phyloP scores from a whole-genome alignment of 2,888 invertebrate species.

The Aphidius colemani region DNA sequence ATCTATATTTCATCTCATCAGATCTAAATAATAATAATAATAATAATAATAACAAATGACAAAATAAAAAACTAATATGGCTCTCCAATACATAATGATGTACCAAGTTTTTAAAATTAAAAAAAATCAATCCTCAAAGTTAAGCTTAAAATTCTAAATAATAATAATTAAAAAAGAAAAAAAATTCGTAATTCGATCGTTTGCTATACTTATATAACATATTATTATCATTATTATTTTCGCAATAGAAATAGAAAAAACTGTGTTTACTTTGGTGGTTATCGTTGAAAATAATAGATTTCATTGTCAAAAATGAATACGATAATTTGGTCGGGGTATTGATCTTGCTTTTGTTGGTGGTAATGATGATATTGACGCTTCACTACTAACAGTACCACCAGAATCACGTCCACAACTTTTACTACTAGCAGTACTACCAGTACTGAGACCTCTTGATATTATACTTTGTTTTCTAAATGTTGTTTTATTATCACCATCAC shows the following conservation, averaged over 20 bases:
- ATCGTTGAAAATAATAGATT: no score
- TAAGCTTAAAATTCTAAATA: no score
- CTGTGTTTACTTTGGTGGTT: no score
- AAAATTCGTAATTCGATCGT: no score
- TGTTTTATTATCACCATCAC: conserved; percentile 60
- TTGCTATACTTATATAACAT: no score
- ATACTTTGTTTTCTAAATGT: conserved; percentile 45
- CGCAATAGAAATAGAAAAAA: neutral
- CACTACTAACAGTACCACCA: conserved; percentile 64
- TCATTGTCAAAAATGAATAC: conserved; percentile 71
- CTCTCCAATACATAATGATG: no score
- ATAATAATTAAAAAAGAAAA: no score
- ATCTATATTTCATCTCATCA: neutral
- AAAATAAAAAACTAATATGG: no score
- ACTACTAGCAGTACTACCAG: conserved; percentile 57
- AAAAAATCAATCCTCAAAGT: no score
- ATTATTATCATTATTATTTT: no score
- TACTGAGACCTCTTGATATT: conserved; percentile 51
- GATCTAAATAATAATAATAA: neutral
- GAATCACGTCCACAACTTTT: conserved; percentile 63
- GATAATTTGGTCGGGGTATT: conserved; percentile 70
- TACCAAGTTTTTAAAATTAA: no score
- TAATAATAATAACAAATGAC: no score
- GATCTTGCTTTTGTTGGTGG: conserved; percentile 70
- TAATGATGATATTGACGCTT: conserved; percentile 65